Base-by-base conservation (phyloP, 1,140 invertebrate species). In the Heliconius melpomene region DNA sequence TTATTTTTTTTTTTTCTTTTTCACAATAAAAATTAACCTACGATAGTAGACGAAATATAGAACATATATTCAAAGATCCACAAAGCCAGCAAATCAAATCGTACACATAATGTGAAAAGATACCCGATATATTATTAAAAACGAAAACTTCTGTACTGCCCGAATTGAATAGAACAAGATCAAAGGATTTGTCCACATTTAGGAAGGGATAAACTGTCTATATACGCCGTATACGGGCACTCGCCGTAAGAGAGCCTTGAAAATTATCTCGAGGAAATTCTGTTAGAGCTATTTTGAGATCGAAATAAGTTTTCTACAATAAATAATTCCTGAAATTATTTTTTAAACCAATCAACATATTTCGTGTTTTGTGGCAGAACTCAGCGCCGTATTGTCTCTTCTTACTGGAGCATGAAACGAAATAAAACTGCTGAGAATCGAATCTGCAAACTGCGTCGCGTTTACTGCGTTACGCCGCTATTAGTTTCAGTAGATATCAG, bases 171-270 rank as follows among this genome's bases (percentile, higher is more conserved):
- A 57, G 20, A 23, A 57, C 54, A 57, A 57, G 54, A 57, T 57
- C 54, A 57, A 57, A 57, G 54, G 54, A 57, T 57, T 57, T 57
- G 7, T 57, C 8, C 54, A 57, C 54, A 57, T 57, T 57, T 57
- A 57, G 54, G 54, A 57, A 57, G n/a, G 54, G 54, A 57, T 57
- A 57, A 57, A 57, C n/a, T 3, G 54, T 57, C 54, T 23, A n/a
- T 57, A 57, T 57, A 57, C 20, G 54, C 54, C 3, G 7, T 57
- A 57, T 57, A 57, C 20, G 54, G 54, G 54, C 54, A 11, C 20
- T 57, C 54, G 54, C n/a, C 54, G 50, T 52, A 0, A 52, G 50
- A 20, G 16, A 18, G 50, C 50, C n/a, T 57, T 57, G 54, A 57
- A 57, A 57, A 23, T 57, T 57, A 57, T 57, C 54, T 23, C 8